Evolutionary conservation across 2,113 vertebrate genomes (phyloP).

Genomic region (Thunnus thynnus): DNA sequence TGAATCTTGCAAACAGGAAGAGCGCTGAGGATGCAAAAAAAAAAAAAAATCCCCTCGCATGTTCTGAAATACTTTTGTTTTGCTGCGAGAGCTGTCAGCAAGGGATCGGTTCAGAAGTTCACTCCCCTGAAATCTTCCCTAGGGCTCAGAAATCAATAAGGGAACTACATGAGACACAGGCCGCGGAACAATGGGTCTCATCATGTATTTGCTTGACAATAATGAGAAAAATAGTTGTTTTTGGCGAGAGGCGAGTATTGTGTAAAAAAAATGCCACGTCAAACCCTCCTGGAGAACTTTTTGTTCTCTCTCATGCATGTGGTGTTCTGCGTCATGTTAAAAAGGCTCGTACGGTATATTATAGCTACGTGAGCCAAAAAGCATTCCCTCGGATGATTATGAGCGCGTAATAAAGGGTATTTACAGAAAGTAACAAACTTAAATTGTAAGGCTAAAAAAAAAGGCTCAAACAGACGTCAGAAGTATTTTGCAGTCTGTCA

Average conservation of each 20-base stretch:
- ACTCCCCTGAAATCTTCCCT: conserved; percentile 63
- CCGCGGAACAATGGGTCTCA: conserved; percentile 50
- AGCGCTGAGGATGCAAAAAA: conserved; percentile 68
- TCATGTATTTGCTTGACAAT: conserved; percentile 42
- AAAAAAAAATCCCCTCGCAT: conserved; percentile 4
- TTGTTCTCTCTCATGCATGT: conserved; percentile 37
- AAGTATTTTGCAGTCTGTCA: conserved; percentile 21
- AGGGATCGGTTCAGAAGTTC: conserved; percentile 74
- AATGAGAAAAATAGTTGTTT: conserved; percentile 62
- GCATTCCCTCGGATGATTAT: conserved; percentile 39
- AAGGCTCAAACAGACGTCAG: conserved; percentile 6
- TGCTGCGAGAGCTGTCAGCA: conserved; percentile 56
- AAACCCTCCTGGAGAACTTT: conserved; percentile 29
- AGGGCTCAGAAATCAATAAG: conserved; percentile 46
- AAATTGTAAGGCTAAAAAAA: conserved; percentile 12
- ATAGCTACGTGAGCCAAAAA: conserved; percentile 32
- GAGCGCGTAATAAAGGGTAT: conserved; percentile 43
- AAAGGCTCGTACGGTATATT: conserved; percentile 14
- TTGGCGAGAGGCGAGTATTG: conserved; percentile 38
- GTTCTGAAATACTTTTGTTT: conserved; percentile 49
- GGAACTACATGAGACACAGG: conserved; percentile 25
- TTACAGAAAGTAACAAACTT: conserved; percentile 14
- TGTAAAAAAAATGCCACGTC: conserved; percentile 34
- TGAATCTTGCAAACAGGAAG: conserved; percentile 79
- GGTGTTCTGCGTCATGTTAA: conserved; percentile 45